Evolutionary conservation across 2,797 vertebrate species (phyloP).

Genomic region (Pelochelys cantorii): DNA sequence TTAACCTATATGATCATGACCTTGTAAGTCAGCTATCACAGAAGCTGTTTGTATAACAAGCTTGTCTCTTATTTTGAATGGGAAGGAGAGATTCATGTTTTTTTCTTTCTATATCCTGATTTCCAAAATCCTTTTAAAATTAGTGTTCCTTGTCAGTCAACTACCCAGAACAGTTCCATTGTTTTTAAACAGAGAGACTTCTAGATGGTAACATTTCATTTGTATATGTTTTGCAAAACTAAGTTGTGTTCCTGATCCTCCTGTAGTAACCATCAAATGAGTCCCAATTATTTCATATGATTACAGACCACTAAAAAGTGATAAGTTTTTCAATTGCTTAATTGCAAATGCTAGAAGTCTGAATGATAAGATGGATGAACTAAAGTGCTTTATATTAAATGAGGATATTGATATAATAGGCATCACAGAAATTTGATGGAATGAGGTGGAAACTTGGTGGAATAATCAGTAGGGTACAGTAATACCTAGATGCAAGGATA

Average conservation of each 20-base stretch:
- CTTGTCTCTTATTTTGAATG: background rate
- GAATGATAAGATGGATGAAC: no score
- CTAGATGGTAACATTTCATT: background rate
- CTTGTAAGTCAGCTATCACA: background rate
- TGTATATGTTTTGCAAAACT: background rate
- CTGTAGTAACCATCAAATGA: rapidly evolving
- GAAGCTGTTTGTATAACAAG: background rate
- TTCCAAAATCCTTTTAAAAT: background rate
- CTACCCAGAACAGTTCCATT: background rate
- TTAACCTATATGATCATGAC: background rate
- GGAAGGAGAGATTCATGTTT: background rate
- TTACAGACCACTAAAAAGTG: no score
- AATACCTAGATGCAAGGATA: no score
- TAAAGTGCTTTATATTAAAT: no score
- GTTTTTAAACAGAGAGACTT: background rate
- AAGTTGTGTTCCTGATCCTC: background rate
- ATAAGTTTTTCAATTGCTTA: no score
- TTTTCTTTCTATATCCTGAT: background rate
- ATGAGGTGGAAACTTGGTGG: no score
- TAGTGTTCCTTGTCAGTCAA: background rate
- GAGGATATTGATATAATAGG: no score
- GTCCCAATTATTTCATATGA: no score
- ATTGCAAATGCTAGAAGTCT: no score
- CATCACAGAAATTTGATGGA: no score
- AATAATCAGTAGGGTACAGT: no score